Percentiles rank a stretch among this genome's conserved stretches.
Evolutionary conservation across 1,140 invertebrate genomes (phyloP).

Genomic region (Ephestia elutella): DNA sequence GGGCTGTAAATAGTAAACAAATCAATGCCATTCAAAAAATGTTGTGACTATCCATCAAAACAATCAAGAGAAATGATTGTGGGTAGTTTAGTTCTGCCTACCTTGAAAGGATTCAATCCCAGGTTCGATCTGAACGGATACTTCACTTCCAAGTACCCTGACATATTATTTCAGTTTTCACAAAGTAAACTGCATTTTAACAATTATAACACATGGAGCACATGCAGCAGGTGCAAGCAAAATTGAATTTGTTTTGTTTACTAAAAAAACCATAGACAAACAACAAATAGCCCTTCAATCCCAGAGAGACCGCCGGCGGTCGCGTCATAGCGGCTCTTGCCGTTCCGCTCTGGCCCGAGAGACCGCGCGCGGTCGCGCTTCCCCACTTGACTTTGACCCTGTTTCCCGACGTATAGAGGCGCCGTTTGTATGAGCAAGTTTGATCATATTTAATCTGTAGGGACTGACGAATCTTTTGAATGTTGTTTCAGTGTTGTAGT

Average conservation of each 20-base stretch:
- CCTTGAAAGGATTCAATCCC: conserved; percentile 65
- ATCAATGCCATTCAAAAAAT: conserved; percentile 28
- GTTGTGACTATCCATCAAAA: conserved; percentile 15
- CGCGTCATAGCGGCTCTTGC: too few species aligned
- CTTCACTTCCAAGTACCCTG: conserved; percentile 65
- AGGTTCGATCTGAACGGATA: conserved; percentile 63
- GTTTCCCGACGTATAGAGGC: too few species aligned
- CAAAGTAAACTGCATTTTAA: conserved; percentile 6
- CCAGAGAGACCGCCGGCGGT: too few species aligned
- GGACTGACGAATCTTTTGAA: too few species aligned
- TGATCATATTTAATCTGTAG: too few species aligned
- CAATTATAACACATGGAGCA: conserved; percentile 24
- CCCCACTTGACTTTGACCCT: too few species aligned
- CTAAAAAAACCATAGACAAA: conserved; percentile 31
- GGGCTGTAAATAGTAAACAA: conserved; percentile 49
- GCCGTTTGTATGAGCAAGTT: too few species aligned
- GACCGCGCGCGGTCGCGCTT: too few species aligned
- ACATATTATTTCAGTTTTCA: conserved; percentile 35
- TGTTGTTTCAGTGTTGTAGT: too few species aligned
- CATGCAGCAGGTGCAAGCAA: conserved; percentile 29
- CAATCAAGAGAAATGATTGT: conserved; percentile 17
- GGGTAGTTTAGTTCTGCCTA: too few species aligned
- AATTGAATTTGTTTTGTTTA: conserved; percentile 31
- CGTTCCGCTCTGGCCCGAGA: too few species aligned
- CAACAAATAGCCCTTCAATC: conserved; percentile 20